Percentiles rank a stretch among this genome's conserved stretches.
Evolutionary conservation across 1,140 invertebrate species (phyloP).

Genomic region (Stegodyphus mimosarum): DNA sequence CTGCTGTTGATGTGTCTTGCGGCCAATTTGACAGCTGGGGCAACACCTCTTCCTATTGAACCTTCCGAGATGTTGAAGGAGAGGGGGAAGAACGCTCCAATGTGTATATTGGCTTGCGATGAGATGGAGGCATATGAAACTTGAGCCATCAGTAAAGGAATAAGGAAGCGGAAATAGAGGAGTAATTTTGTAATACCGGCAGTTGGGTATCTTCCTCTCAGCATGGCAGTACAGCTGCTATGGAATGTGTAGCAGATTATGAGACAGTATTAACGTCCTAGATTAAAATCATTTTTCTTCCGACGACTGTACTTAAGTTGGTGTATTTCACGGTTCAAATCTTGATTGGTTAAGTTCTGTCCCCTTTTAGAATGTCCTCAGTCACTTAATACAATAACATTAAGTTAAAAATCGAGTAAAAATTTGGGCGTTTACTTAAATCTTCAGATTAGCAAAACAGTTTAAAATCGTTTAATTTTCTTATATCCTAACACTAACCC

Average conservation of each 20-base stretch:
- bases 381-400: too few species aligned
- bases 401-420: too few species aligned
- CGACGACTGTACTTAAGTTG: background rate
- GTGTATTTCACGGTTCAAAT: background rate
- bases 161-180: constrained; percentile 2
- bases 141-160: background rate
- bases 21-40: constrained; percentile 92
- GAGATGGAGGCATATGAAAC: background rate
- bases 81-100: constrained; percentile 91
- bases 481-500: too few species aligned
- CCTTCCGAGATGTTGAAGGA: constrained; percentile 76
- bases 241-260: background rate
- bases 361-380: too few species aligned
- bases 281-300: background rate
- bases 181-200: constrained; percentile 5
- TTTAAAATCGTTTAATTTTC: too few species aligned
- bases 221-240: constrained; percentile 19
- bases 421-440: too few species aligned
- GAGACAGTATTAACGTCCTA: background rate
- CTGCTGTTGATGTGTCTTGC: constrained; percentile 93
- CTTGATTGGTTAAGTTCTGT: background rate
- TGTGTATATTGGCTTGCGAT: constrained; percentile 69
- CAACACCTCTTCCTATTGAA: constrained; percentile 84
- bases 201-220: background rate
- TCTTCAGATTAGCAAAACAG: too few species aligned